Evolutionary conservation across 2,113 vertebrate genomes (phyloP).

Genomic region (Polyodon spathula): DNA sequence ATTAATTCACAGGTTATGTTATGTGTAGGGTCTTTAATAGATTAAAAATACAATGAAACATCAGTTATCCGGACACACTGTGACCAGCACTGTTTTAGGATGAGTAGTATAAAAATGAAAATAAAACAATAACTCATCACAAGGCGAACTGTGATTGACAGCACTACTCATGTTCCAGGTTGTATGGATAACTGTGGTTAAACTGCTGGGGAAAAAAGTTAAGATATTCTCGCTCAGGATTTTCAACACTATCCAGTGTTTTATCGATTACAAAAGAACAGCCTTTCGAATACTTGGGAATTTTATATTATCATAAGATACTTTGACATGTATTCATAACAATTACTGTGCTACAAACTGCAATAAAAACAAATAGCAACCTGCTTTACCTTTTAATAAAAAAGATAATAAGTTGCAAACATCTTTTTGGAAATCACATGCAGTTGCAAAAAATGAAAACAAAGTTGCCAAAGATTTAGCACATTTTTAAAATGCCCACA

Average conservation of each 20-base stretch:
- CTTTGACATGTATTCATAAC: too few species aligned
- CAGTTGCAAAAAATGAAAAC: too few species aligned
- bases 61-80: slow-evolving; percentile 12
- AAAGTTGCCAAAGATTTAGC: too few species aligned
- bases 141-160: background rate
- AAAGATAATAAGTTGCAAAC: too few species aligned
- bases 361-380: too few species aligned
- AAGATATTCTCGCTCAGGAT: too few species aligned
- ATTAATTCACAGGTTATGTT: slow-evolving; percentile 16
- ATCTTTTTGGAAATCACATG: too few species aligned
- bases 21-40: slow-evolving; percentile 8
- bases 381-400: too few species aligned
- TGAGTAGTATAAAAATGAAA: background rate
- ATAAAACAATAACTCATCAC: background rate
- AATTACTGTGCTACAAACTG: too few species aligned
- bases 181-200: slow-evolving; percentile 1
- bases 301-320: background rate
- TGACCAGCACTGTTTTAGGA: slow-evolving; percentile 6
- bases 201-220: slow-evolving; percentile 3
- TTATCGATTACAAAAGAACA: background rate
- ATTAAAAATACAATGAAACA: slow-evolving; percentile 13
- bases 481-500: too few species aligned
- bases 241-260: background rate
- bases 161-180: background rate
- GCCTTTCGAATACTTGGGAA: background rate